A percentile compares a stretch with the other conserved stretches of the same genome.
Conservation (phyloP, 2,797 vertebrate species). For the Argya squamiceps region DNA sequence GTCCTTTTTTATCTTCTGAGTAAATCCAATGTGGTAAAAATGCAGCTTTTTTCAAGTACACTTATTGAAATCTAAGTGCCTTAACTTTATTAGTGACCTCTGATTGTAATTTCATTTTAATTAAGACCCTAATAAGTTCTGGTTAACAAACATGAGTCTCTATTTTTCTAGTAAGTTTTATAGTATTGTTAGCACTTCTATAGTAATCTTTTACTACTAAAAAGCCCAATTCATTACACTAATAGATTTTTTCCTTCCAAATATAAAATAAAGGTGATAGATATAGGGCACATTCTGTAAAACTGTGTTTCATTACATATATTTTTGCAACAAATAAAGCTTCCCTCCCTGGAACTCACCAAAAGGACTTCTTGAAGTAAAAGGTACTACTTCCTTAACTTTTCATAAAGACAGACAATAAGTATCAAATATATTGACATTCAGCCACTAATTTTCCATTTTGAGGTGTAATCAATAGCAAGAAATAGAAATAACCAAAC, state of each 20-base stretch:
- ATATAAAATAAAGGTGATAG: neutral
- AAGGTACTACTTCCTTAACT: neutral
- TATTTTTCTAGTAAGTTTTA: neutral
- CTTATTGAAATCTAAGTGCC: neutral
- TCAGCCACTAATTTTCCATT: neutral
- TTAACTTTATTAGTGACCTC: neutral
- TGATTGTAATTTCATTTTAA: neutral
- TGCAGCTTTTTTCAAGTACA: neutral
- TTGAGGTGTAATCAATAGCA: neutral
- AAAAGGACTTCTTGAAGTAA: neutral
- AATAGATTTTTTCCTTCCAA: neutral
- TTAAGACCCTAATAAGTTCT: neutral
- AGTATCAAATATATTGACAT: neutral
- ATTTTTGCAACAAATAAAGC: neutral
- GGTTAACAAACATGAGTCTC: neutral
- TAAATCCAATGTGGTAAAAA: neutral
- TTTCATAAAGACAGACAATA: neutral
- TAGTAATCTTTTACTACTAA: constrained; percentile 19
- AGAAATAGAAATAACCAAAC: neutral
- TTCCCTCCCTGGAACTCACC: neutral
- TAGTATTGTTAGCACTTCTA: neutral
- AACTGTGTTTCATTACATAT: neutral
- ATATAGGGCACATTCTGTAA: neutral
- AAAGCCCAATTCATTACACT: neutral
- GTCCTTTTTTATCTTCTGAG: neutral